Conservation (phyloP, 2,888 invertebrate genomes). For the Oligia strigilis region DNA sequence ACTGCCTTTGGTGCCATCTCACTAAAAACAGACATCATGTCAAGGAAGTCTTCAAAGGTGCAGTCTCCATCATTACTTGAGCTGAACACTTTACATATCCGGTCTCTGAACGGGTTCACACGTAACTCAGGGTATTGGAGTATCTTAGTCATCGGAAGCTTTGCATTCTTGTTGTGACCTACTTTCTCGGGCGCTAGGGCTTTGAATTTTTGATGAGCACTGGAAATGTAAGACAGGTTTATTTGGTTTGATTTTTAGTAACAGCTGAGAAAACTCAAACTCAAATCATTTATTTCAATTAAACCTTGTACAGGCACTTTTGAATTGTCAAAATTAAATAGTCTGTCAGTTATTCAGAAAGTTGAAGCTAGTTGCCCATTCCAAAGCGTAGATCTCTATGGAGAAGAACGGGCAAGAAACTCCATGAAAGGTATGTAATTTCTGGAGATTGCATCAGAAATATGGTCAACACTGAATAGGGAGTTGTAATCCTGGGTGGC, state of each 20-base stretch:
- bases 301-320: too few species aligned
- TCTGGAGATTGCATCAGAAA: not conserved
- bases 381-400: too few species aligned
- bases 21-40: conserved; percentile 99
- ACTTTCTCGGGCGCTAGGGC: conserved; percentile 97
- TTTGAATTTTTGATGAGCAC: conserved; percentile 97
- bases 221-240: conserved; percentile 78
- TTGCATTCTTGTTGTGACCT: conserved; percentile 96
- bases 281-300: too few species aligned
- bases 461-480: too few species aligned
- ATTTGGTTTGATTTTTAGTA: not conserved
- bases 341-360: too few species aligned
- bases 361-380: too few species aligned
- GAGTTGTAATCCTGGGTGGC: not conserved
- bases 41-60: conserved; percentile 98
- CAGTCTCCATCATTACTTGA: conserved; percentile 97
- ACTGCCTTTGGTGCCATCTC: conserved; percentile 97
- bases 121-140: conserved; percentile 96
- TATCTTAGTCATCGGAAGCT: conserved; percentile 95
- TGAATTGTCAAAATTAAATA: too few species aligned
- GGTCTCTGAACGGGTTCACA: conserved; percentile 97
- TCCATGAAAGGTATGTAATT: not conserved
- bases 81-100: conserved; percentile 98
- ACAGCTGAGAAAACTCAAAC: too few species aligned
- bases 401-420: too few species aligned